A percentile compares a stretch with the other conserved stretches of the same genome.
Conservation (phyloP, 2,888 invertebrate genomes). For the Melinaea marsaeus region DNA sequence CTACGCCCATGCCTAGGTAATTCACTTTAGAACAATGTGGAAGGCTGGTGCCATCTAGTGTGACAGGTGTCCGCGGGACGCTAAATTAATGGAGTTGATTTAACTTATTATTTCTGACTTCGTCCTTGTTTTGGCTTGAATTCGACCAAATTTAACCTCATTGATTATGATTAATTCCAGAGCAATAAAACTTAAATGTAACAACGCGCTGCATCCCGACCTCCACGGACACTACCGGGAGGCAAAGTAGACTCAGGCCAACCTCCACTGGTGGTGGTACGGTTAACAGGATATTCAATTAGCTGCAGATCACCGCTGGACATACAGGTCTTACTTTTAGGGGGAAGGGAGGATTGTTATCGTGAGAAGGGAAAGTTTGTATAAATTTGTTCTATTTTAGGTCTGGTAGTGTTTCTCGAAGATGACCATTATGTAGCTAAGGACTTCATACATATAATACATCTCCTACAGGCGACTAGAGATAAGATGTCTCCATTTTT, state of each 20-base stretch:
- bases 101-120: background rate
- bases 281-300: constrained; percentile 95
- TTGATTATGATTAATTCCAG: constrained; percentile 77
- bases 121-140: no score
- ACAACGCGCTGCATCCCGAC: constrained; percentile 95
- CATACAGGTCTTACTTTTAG: constrained; percentile 81
- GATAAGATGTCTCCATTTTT: constrained; percentile 91
- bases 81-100: constrained; percentile 88
- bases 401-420: constrained; percentile 93
- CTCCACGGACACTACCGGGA: constrained; percentile 98
- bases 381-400: constrained; percentile 50
- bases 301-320: constrained; percentile 87
- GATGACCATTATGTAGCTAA: constrained; percentile 99
- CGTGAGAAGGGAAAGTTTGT: background rate
- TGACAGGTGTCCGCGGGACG: constrained; percentile 86
- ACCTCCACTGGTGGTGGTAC: constrained; percentile 99
- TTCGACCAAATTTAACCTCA: no score
- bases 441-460: constrained; percentile 93
- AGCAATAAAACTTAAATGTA: constrained; percentile 89
- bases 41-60: no score
- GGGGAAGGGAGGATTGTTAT: no score
- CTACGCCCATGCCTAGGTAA: no score
- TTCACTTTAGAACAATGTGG: no score
- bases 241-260: constrained; percentile 97
- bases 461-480: constrained; percentile 86